Base-by-base conservation (phyloP, 2,113 vertebrate species). In the Sylvia atricapilla region DNA sequence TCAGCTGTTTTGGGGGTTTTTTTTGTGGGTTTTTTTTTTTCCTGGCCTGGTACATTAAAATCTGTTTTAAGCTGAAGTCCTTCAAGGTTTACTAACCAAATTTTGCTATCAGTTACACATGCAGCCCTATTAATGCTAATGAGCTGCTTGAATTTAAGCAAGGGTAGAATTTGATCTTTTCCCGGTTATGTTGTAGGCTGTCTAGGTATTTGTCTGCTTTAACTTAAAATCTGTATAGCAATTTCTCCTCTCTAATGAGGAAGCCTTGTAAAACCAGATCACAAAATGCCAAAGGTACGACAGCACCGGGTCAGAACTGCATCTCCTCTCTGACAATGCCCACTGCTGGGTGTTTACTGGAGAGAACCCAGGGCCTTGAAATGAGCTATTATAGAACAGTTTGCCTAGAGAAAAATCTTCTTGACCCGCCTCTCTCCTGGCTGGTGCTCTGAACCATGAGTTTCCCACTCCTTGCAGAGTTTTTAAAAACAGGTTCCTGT, bases 91-190 rank as follows among this genome's bases (percentile, higher is more conserved):
- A 33, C 92, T 27, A 68, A 68, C 76, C 92, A 93, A 92, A 82
- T 81, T 95, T 96, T 72, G 76, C 92, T 92, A 81, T 95, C 90
- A 81, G 85, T 93, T 93, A 81, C 93, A 96, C 56, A 68, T 15
- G 64, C 72, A 87, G 64, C 73, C 94, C 73, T 82, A 86, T 90
- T 92, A 96, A 95, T 93, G 90, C 60, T 96, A 90, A 94, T 89
- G 93, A 95, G 85, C 89, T 72, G 93, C 88, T 19, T 72, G 83
- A 81, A 86, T 92, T 81, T 63, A 81, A 75, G 85, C 60, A 81
- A 70, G 94, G 79, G 11, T 70, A 89, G 94, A 93, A 93, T 90
- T 84, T 78, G 76, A 93, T 93, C 90, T 93, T 81, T 64, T 89
- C 82, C 82, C 52, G 52, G 0, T 89, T 92, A 67, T 22, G 41